A percentile compares a stretch with the other conserved stretches of the same genome.
These are phyloP conservation scores for Platycnemis pennipes DNA, from an alignment of 2,888 invertebrate species.

Conservation along the genomic window DNA sequence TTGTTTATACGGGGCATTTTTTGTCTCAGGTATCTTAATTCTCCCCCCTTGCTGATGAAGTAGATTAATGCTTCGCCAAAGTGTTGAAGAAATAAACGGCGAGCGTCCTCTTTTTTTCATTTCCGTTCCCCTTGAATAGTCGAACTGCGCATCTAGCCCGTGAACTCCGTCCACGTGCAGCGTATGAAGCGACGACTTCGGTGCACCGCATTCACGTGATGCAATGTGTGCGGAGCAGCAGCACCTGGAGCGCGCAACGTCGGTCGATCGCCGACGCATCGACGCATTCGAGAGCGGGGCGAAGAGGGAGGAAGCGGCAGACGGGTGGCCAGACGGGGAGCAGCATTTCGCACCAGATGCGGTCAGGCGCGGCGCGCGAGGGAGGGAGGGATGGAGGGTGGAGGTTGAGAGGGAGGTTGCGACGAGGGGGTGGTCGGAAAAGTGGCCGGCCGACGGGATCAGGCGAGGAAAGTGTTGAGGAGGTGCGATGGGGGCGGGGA, in stretches of 20 bases:
- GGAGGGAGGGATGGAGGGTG: neutral
- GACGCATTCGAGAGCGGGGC: neutral
- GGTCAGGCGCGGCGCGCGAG: neutral
- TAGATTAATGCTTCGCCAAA: too few species aligned
- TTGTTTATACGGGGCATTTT: too few species aligned
- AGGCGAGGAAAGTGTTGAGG: neutral
- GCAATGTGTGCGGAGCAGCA: too few species aligned
- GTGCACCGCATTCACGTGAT: too few species aligned
- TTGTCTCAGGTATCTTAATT: too few species aligned
- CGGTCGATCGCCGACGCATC: slow-evolving; percentile 8
- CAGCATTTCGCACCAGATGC: neutral
- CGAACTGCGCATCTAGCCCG: too few species aligned
- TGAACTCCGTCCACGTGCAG: too few species aligned
- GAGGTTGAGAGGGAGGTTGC: neutral
- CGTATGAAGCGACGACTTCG: too few species aligned
- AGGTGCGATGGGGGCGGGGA: neutral
- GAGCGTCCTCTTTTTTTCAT: too few species aligned
- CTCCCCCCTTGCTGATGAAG: too few species aligned
- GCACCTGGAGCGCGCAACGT: neutral
- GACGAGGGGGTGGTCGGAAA: neutral
- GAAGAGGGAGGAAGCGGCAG: neutral
- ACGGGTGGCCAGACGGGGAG: slow-evolving; percentile 29
- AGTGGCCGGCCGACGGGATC: neutral
- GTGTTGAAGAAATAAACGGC: too few species aligned
- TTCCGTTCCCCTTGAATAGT: too few species aligned